Conservation (phyloP, 2,113 vertebrate species). For the Eudyptes chrysolophus region DNA sequence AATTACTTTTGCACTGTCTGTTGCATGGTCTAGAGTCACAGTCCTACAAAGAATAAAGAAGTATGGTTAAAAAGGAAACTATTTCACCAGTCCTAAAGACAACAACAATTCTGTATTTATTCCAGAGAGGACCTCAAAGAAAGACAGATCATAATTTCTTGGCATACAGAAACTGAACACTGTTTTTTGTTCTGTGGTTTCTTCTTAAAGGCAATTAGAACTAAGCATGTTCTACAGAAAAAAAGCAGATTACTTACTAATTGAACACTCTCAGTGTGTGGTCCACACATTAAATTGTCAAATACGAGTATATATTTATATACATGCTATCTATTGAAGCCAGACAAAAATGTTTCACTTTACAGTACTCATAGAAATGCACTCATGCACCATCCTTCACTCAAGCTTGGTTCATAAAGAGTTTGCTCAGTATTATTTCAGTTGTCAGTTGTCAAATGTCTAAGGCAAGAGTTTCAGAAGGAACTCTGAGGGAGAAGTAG, state of each 20-base stretch:
- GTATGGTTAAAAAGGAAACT: not conserved
- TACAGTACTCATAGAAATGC: not conserved
- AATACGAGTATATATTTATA: not conserved
- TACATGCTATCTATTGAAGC: not conserved
- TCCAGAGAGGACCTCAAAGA: not conserved
- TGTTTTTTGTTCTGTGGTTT: not conserved
- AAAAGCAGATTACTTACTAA: not conserved
- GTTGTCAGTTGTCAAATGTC: not conserved
- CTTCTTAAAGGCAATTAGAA: not conserved
- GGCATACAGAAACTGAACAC: not conserved
- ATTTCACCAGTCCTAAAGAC: not conserved
- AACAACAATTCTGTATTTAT: not conserved
- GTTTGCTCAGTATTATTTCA: not conserved
- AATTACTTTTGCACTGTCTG: constrained; percentile 88
- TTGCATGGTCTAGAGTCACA: constrained; percentile 88
- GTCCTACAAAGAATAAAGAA: constrained; percentile 75
- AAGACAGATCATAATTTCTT: not conserved
- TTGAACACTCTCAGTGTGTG: not conserved
- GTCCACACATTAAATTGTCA: not conserved
- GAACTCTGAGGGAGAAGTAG: not conserved
- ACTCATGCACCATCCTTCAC: not conserved
- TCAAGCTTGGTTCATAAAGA: not conserved
- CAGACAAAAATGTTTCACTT: not conserved
- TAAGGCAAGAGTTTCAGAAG: not conserved
- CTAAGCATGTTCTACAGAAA: not conserved